Conservation (phyloP, 2,113 vertebrate genomes). For the Oreochromis aureus region DNA sequence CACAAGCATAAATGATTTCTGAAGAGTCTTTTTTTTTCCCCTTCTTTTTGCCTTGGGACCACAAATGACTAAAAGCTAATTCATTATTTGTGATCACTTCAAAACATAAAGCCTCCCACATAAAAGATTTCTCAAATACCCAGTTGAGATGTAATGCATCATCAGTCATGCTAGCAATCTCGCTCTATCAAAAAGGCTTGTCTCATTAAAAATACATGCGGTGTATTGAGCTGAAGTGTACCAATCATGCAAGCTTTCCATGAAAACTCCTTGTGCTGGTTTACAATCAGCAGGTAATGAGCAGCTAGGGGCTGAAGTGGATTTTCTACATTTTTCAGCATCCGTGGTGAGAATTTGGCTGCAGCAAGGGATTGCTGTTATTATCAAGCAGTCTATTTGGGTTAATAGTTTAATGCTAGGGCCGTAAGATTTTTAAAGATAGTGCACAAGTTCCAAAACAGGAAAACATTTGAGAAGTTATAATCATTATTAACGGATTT, state of each 20-base stretch:
- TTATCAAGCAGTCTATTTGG: background rate
- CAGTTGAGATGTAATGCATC: constrained; percentile 31
- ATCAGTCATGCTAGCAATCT: constrained; percentile 15
- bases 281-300: constrained; percentile 25
- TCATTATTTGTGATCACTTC: constrained; percentile 38
- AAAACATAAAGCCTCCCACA: background rate
- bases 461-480: background rate
- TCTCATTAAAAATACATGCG: constrained; percentile 56
- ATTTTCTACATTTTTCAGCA: background rate
- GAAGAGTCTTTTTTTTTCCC: background rate
- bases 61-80: constrained; percentile 21
- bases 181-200: constrained; percentile 30
- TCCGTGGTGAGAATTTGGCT: background rate
- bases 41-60: background rate
- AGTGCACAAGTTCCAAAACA: background rate
- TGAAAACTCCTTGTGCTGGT: constrained; percentile 18
- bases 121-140: constrained; percentile 17
- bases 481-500: background rate
- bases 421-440: background rate
- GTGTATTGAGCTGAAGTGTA: constrained; percentile 35
- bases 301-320: background rate
- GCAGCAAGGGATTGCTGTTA: too few relatives aligned
- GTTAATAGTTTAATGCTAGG: background rate
- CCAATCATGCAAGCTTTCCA: constrained; percentile 44
- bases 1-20: background rate